Base-by-base conservation (phyloP, 2,888 invertebrate genomes). In the Periphyllus acericola region DNA sequence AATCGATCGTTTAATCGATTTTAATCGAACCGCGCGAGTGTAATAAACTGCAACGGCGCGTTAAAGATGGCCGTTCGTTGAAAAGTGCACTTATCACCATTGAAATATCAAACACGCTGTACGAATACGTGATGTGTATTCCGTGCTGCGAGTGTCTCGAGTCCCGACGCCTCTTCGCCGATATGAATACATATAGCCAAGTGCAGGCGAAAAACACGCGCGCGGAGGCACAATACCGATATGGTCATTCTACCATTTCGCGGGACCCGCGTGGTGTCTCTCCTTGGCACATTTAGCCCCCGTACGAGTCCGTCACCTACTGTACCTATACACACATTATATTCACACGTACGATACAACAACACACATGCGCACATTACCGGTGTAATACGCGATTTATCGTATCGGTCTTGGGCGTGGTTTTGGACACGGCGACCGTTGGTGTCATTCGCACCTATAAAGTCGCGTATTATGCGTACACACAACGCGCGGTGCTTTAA, bases 281-380 rank as follows among this genome's bases (percentile, higher is more conserved):
- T 79, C 86, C 86, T 87, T 87, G 86, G 86, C 86, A 87, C 86
- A 87, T 87, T 87, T 87, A 80, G 86, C 86, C 86, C 86, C 86
- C 86, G 80, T 86, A 85, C 68, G 52, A 86, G 52, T 71, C 85
- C 71, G 71, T 71, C 55, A 71, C 71, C 55, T 60, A 71, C 14
- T 46, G 46, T 14, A 25, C 60, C n/a, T n/a, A n/a, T n/a, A 60
- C 60, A 60, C 14, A 29, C 14, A 46, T 5, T 46, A 46, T 46
- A 36, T 46, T 46, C 68, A 68, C 68, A 25, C 66, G 8, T 25
- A 8, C 17, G 21, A 2, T 17, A 66, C 21, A 66, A 66, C 3
- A 60, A 60, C 17, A 25, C n/a, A 66, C n/a, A n/a, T 40, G 25
- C 32, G 8, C 11, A 3, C 25, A 55, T 19, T 46, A 14, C 46